Percentiles rank a stretch among this genome's conserved stretches.
Conservation (phyloP, 2,888 invertebrate species). For the Branchellion lobata region DNA sequence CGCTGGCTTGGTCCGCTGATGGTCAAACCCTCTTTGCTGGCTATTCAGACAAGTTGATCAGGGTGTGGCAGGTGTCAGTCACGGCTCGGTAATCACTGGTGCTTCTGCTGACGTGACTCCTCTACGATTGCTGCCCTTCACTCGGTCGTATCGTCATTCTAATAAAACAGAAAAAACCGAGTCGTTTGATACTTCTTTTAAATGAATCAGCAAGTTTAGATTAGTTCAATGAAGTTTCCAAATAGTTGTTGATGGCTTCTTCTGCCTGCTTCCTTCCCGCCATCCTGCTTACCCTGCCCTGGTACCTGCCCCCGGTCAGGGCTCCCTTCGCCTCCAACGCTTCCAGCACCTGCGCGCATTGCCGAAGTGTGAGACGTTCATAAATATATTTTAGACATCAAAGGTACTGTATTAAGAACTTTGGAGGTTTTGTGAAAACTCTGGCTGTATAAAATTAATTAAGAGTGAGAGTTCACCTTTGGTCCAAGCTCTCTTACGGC, state of each 20-base stretch:
- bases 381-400: not conserved
- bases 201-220: not conserved
- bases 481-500: constrained; percentile 66
- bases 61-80: constrained; percentile 89
- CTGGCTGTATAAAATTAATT: not conserved
- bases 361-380: constrained; percentile 59
- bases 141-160: not conserved
- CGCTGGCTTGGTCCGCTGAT: constrained; percentile 97
- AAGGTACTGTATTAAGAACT: not conserved
- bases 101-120: not conserved
- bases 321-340: constrained; percentile 76
- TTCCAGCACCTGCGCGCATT: too few species aligned
- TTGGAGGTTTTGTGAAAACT: not conserved
- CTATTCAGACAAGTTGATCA: constrained; percentile 94
- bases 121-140: too few species aligned
- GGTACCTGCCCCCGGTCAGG: constrained; percentile 72
- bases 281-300: constrained; percentile 69
- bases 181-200: not conserved
- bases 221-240: not conserved
- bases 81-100: constrained; percentile 46
- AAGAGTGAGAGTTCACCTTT: constrained; percentile 60
- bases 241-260: not conserved
- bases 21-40: constrained; percentile 98
- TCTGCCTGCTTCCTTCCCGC: not conserved
- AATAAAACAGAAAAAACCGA: not conserved